Evolutionary conservation across 2,113 vertebrate species (phyloP), one percentile per base, ranked within the genome.

Genomic region (Nycticryphes semicollaris): DNA sequence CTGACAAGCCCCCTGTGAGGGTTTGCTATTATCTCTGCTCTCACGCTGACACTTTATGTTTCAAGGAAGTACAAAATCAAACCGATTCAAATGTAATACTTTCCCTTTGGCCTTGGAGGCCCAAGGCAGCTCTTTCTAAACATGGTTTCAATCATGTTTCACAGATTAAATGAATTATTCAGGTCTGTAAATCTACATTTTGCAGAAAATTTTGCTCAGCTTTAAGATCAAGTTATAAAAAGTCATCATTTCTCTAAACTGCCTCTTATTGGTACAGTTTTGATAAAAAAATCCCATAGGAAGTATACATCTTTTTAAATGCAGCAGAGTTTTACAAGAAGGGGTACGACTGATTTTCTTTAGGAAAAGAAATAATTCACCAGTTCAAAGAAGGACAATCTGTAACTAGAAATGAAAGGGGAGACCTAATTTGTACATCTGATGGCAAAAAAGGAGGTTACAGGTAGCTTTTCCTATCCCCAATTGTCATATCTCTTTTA

Each of bases 151-250:
- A 97, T 97, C 95, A 92, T 96, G 97, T 95, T 96, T 75, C 74
- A 6, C 69, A 93, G 95, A 97, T 95, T 94, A 96, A 94, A 96
- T 97, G 92, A 97, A 97, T 97, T 96, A 96, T 97, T 97, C 96
- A 96, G 77, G 64, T 90, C 90, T 87, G 82, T 87, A 94, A 94
- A 97, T 96, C 93, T 90, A 84, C 96, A 95, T 94, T 96, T 96
- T 93, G 76, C 66, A 74, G 74, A 92, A 95, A 57, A 94, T 92
- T 89, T 93, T 91, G 24, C 69, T 94, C 69, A 63, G 93, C 74
- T 95, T 86, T 89, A 79, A 92, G 88, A 96, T 83, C 66, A 70
- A 84, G 75, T 91, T 93, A 82, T 66, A 93, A 90, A 94, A 96
- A 86, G 66, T 93, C 54, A 59, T 95, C n/a, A 53, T 79, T 92